Evolutionary conservation across 2,113 vertebrate species (phyloP).

Genomic region (Salvelinus namaycush): DNA sequence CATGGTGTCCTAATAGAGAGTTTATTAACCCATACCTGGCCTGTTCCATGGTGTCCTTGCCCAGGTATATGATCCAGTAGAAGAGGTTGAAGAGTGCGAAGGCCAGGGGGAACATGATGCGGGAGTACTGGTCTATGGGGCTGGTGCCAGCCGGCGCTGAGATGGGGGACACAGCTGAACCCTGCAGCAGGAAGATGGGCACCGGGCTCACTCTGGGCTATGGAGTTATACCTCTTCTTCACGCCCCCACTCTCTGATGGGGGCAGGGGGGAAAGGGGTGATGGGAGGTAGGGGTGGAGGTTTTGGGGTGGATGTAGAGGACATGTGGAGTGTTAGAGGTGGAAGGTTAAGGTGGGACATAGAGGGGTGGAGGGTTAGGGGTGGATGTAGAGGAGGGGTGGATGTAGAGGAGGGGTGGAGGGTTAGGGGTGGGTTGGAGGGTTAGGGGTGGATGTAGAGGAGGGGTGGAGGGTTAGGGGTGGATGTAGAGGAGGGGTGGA

Average conservation of each 20-base stretch:
- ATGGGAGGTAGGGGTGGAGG: not conserved
- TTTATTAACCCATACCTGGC: conserved; percentile 34
- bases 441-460: no score
- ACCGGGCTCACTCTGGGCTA: conserved; percentile 67
- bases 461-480: no score
- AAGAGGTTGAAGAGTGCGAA: conserved; percentile 91
- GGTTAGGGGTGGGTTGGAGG: no score
- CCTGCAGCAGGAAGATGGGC: conserved; percentile 71
- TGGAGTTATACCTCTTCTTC: conserved; percentile 82
- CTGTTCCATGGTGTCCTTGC: conserved; percentile 88
- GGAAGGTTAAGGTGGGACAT: no score
- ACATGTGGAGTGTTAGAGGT: no score
- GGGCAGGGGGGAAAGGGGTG: conserved; percentile 10
- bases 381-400: no score
- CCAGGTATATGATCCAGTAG: conserved; percentile 91
- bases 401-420: no score
- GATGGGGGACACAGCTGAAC: conserved; percentile 69
- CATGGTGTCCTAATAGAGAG: no score
- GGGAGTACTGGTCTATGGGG: conserved; percentile 87
- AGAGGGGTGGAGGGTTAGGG: no score
- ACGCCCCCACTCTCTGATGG: conserved; percentile 76
- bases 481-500: no score
- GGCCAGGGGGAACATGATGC: conserved; percentile 87
- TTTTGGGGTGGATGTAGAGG: not conserved
- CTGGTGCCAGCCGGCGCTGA: conserved; percentile 81